Evolutionary conservation across 1,140 invertebrate genomes (phyloP).

Genomic region (Pissodes strobi): DNA sequence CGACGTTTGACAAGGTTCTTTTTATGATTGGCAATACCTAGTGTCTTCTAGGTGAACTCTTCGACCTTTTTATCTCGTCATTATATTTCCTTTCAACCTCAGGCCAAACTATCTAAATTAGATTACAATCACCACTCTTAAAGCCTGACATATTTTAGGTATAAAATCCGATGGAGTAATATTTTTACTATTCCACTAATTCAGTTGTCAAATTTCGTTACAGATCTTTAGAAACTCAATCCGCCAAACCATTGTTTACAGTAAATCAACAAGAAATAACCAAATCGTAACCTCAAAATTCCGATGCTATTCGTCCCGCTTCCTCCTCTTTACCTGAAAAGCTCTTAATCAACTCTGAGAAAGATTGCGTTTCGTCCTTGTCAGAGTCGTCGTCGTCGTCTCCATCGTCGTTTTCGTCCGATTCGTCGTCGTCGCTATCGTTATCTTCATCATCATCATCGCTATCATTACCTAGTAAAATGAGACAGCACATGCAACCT

Average conservation of each 20-base stretch:
- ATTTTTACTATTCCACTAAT: too few relatives aligned
- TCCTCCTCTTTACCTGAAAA: slow-evolving; percentile 47
- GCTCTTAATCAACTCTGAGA: slow-evolving; percentile 40
- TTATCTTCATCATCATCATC: slow-evolving; percentile 59
- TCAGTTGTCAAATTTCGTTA: too few relatives aligned
- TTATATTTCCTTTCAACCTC: too few relatives aligned
- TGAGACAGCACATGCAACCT: slow-evolving; percentile 52
- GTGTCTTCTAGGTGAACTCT: too few relatives aligned
- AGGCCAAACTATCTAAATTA: too few relatives aligned
- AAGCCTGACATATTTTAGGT: too few relatives aligned
- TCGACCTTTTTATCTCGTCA: too few relatives aligned
- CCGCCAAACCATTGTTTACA: slow-evolving; percentile 6
- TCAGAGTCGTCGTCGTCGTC: too few relatives aligned
- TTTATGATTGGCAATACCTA: too few relatives aligned
- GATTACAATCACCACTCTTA: too few relatives aligned
- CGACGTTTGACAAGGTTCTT: too few relatives aligned
- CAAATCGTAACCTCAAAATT: slow-evolving; percentile 24
- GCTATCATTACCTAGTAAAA: slow-evolving; percentile 56
- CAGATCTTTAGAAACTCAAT: not conserved
- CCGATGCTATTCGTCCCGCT: slow-evolving; percentile 6
- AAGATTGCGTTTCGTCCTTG: slow-evolving; percentile 14
- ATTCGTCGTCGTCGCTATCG: slow-evolving; percentile 60
- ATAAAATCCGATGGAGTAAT: too few relatives aligned
- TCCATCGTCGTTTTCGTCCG: slow-evolving; percentile 60
- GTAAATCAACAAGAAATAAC: slow-evolving; percentile 14